These are phyloP conservation scores for Mycetomoellerius zeteki DNA, from an alignment of 1,140 invertebrate genomes.

Conservation along the genomic window DNA sequence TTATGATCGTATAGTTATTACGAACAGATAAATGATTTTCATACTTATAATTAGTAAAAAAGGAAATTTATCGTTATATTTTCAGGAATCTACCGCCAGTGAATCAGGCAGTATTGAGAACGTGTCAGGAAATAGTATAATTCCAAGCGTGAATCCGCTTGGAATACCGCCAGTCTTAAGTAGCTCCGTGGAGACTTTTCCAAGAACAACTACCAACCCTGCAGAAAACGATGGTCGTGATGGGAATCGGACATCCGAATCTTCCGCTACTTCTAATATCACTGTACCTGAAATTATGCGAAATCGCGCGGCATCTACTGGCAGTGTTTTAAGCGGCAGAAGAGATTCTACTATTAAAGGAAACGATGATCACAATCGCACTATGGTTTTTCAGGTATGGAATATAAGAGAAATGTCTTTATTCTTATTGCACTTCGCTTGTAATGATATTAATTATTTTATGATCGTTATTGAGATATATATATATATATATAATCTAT, in stretches of 20 bases:
- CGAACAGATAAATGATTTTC: constrained; percentile 16
- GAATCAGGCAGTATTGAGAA: constrained; percentile 83
- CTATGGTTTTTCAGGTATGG: constrained; percentile 95
- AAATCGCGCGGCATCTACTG: constrained; percentile 86
- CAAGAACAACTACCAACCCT: constrained; percentile 65
- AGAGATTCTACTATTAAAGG: constrained; percentile 80
- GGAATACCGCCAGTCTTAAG: constrained; percentile 72
- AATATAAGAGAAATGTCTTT: constrained; percentile 46
- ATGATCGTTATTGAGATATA: neutral
- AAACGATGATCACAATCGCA: constrained; percentile 93
- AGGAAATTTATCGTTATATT: constrained; percentile 21
- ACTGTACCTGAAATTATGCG: constrained; percentile 85
- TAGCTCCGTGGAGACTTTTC: constrained; percentile 82
- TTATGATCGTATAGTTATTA: neutral
- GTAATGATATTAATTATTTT: neutral
- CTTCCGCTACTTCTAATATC: constrained; percentile 70
- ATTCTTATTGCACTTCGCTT: neutral
- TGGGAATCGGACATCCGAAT: constrained; percentile 63
- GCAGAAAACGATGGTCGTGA: constrained; percentile 62
- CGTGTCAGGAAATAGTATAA: constrained; percentile 74
- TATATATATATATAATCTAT: neutral
- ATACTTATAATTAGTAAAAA: neutral
- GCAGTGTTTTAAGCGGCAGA: constrained; percentile 83
- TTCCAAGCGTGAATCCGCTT: constrained; percentile 76
- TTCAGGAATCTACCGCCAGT: constrained; percentile 83